Conservation (phyloP, 2,888 invertebrate genomes). For the Sipha maydis region DNA sequence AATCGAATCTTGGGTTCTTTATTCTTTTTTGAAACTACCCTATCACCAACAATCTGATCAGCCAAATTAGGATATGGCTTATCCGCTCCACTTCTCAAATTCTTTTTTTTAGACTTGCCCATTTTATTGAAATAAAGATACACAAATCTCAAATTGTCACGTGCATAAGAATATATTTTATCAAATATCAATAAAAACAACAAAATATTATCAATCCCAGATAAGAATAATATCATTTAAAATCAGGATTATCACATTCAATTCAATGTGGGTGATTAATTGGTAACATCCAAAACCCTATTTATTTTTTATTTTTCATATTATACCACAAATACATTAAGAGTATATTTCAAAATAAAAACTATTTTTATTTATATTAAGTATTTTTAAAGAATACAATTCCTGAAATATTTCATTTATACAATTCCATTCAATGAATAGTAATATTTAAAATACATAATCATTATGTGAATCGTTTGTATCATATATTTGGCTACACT, state of each 20-base stretch:
- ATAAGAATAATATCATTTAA: background rate
- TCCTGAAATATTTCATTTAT: background rate
- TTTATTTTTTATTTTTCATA: background rate
- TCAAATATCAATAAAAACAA: background rate
- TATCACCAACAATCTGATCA: constrained; percentile 49
- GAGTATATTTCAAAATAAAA: background rate
- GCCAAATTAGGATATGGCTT: constrained; percentile 52
- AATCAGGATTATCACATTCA: background rate
- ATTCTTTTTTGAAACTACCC: constrained; percentile 45
- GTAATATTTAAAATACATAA: background rate
- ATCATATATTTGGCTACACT: constrained; percentile 31
- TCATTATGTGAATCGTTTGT: background rate
- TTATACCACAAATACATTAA: background rate
- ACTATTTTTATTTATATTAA: background rate
- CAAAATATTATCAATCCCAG: background rate
- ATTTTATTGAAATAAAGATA: background rate
- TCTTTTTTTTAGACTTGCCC: constrained; percentile 50
- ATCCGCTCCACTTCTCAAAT: background rate
- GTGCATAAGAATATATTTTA: background rate
- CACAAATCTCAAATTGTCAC: background rate
- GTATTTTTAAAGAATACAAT: background rate
- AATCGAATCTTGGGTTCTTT: constrained; percentile 72
- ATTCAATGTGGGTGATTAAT: background rate
- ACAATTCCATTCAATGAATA: background rate
- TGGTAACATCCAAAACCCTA: background rate